These are phyloP conservation scores for Lophura swinhoii DNA, from an alignment of 2,797 vertebrate genomes.

Conservation along the genomic window DNA sequence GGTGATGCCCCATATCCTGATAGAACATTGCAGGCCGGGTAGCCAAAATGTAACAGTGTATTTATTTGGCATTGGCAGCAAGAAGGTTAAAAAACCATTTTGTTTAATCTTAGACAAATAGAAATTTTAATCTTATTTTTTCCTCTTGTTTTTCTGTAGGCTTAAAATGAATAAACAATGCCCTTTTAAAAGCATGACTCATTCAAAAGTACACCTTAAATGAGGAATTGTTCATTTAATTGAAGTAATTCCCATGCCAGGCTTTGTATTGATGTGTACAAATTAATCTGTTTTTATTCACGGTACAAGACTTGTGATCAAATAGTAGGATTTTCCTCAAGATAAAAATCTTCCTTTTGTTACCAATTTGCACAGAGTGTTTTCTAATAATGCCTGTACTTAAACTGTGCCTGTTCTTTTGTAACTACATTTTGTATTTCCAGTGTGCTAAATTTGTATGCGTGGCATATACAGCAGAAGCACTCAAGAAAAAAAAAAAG, in stretches of 20 bases:
- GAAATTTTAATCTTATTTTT: not conserved
- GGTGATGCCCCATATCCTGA: not conserved
- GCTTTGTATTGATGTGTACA: conserved; percentile 35
- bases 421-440: conserved; percentile 57
- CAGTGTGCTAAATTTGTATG: conserved; percentile 43
- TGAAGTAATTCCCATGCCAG: conserved; percentile 36
- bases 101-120: not conserved
- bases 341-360: conserved; percentile 68
- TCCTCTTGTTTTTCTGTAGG: not conserved
- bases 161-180: conserved; percentile 41
- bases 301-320: not conserved
- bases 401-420: conserved; percentile 37
- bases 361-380: conserved; percentile 42
- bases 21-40: not conserved
- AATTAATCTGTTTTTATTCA: conserved; percentile 15
- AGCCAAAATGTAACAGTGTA: not conserved
- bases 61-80: not conserved
- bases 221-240: conserved; percentile 39
- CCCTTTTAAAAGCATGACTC: conserved; percentile 1
- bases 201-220: conserved; percentile 26
- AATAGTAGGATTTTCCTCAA: not conserved
- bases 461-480: conserved; percentile 37
- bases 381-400: conserved; percentile 54
- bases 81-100: not conserved
- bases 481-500: not conserved